These are phyloP conservation scores for Vanacampus margaritifer DNA, from an alignment of 2,113 vertebrate species.

Conservation along the genomic window DNA sequence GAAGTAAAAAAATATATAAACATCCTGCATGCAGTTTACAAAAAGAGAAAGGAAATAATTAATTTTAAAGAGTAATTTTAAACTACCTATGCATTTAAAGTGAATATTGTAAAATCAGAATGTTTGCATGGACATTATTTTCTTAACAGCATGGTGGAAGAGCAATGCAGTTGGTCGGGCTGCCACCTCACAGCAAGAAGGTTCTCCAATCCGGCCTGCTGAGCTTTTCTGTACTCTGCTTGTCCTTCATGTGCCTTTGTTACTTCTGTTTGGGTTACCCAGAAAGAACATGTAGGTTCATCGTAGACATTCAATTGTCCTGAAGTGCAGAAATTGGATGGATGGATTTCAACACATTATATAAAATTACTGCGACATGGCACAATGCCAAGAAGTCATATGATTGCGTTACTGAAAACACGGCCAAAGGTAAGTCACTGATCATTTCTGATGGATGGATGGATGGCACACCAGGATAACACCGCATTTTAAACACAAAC, in stretches of 20 bases:
- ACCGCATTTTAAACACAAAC: too few relatives aligned
- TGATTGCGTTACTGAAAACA: neutral
- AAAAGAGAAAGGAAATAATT: too few relatives aligned
- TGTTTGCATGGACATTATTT: neutral
- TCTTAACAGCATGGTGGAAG: neutral
- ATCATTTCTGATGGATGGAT: too few relatives aligned
- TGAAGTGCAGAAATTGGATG: neutral
- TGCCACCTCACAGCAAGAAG: neutral
- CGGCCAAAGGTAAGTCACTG: too few relatives aligned
- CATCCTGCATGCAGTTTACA: too few relatives aligned
- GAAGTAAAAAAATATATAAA: too few relatives aligned
- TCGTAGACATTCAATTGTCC: neutral
- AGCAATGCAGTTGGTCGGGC: neutral
- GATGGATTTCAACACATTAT: neutral
- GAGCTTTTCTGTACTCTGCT: neutral
- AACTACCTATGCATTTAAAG: neutral
- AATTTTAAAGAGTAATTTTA: too few relatives aligned
- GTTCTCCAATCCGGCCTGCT: neutral
- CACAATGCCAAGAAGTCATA: neutral
- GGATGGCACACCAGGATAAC: too few relatives aligned
- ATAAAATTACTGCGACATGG: neutral
- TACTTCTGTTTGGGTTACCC: neutral
- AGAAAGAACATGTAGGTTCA: neutral
- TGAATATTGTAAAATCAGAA: neutral
- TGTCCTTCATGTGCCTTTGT: conserved; percentile 3